Percentiles rank a stretch among this genome's conserved stretches.
Evolutionary conservation across 2,797 vertebrate species (phyloP).

Genomic region (Rhinichthys osculus): DNA sequence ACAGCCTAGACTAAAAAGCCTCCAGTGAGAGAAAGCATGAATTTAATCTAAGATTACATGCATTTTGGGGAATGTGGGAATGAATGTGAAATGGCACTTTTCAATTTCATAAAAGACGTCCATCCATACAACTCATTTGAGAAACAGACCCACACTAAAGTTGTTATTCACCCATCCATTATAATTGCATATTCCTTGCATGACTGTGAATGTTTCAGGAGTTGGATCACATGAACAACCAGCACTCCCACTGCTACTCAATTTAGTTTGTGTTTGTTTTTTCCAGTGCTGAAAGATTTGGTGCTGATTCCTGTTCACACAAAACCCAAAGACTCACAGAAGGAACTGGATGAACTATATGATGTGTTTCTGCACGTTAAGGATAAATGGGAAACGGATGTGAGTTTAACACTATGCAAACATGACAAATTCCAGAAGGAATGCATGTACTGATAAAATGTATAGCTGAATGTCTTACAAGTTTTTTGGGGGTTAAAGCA

Average conservation of each 20-base stretch:
- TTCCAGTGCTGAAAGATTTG: slow-evolving; percentile 72
- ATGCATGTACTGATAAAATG: background rate
- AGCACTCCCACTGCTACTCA: background rate
- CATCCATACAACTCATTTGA: background rate
- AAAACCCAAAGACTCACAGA: slow-evolving; percentile 67
- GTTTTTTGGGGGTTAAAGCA: background rate
- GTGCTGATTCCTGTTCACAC: slow-evolving; percentile 75
- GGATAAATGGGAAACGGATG: slow-evolving; percentile 75
- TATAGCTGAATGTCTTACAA: background rate
- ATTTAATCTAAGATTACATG: background rate
- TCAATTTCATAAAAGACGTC: no score
- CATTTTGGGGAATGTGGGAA: background rate
- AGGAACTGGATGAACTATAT: slow-evolving; percentile 77
- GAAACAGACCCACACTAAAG: background rate
- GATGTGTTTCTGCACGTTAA: slow-evolving; percentile 70
- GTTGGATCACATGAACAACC: background rate
- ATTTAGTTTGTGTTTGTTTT: background rate
- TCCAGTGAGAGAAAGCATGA: background rate
- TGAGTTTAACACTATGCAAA: slow-evolving; percentile 51
- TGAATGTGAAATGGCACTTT: background rate
- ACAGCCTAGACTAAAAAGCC: background rate
- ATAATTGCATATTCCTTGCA: background rate
- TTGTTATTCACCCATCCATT: background rate
- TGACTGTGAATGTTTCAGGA: background rate
- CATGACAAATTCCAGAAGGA: background rate